Conservation (phyloP, 2,888 invertebrate genomes). For the Drosophila mayaguana region DNA sequence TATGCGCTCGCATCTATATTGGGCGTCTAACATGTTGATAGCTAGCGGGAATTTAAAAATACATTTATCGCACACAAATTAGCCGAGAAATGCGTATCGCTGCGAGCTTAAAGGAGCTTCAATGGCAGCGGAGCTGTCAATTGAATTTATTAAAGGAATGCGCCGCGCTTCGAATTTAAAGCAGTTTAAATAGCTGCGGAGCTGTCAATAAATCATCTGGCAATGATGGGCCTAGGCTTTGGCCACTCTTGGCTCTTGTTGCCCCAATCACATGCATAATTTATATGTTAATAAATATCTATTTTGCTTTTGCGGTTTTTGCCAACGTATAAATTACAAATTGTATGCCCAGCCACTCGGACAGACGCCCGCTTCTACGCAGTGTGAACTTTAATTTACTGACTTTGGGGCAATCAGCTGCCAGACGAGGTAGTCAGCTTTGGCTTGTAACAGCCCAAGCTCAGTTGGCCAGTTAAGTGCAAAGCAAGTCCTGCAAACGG, state of each 20-base stretch:
- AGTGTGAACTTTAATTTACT: conserved; percentile 74
- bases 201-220: conserved; percentile 68
- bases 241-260: conserved; percentile 24
- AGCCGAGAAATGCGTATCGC: conserved; percentile 20
- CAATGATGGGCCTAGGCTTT: conserved; percentile 8
- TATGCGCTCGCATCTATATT: conserved; percentile 61
- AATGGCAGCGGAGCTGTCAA: conserved; percentile 44
- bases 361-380: conserved; percentile 15
- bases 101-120: conserved; percentile 51
- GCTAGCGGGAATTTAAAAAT: conserved; percentile 37
- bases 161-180: conserved; percentile 47
- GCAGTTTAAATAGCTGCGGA: conserved; percentile 12
- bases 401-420: conserved; percentile 79
- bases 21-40: conserved; percentile 1
- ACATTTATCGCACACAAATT: conserved; percentile 52
- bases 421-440: conserved; percentile 54
- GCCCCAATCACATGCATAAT: conserved; percentile 77
- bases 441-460: conserved; percentile 20
- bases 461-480: conserved; percentile 58
- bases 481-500: conserved; percentile 76
- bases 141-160: conserved; percentile 50
- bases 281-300: conserved; percentile 80
- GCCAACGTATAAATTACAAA: conserved; percentile 75
- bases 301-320: conserved; percentile 78
- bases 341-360: conserved; percentile 59